Evolutionary conservation across 2,797 vertebrate genomes (phyloP), one percentile per base, ranked within the genome.

Genomic region (Gambusia yucatana): DNA sequence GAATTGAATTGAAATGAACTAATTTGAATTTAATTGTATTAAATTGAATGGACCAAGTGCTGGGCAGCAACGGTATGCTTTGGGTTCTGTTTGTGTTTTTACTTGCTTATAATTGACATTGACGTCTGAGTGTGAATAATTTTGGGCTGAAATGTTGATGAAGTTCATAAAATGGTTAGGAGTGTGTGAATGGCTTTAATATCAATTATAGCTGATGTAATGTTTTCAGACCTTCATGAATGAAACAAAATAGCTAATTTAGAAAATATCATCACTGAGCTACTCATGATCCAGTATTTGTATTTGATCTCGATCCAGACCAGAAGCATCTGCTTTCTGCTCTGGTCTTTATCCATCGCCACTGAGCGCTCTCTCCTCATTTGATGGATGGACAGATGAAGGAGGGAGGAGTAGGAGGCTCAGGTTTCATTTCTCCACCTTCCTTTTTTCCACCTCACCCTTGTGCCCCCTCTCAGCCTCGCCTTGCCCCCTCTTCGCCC

Each of bases 341-440:
- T 69, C 65, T 44, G 39, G 65, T 43, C 84, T 88, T 94, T 86
- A 92, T 91, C 82, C 88, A 86, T 90, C 71, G 55, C 67, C n/a
- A 14, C 67, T 46, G 67, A 87, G 1, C 84, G 72, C 79, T 65
- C 50, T 67, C 44, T 65, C 75, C 72, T 71, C 75, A 73, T 76
- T 74, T 90, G 82, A 86, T 85, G 80, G 81, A 84, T 28, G 82
- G 77, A 81, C 48, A 77, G 83, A 84, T 77, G 76, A 75, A 85
- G 72, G 79, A 72, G 55, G 80, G 76, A 75, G 77, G 70, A 76
- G 81, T 28, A 71, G 13, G 73, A 79, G 73, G 84, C 86, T 93
- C 90, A 87, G 87, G 90, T 92, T 93, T 90, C 90, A 41, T 47
- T 76, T 75, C 67, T 77, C 74, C 83, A 57, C 77, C 75, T 82